phyloP scores from a whole-genome alignment of 2,797 vertebrate species.

The Tiaroga cobitis region DNA sequence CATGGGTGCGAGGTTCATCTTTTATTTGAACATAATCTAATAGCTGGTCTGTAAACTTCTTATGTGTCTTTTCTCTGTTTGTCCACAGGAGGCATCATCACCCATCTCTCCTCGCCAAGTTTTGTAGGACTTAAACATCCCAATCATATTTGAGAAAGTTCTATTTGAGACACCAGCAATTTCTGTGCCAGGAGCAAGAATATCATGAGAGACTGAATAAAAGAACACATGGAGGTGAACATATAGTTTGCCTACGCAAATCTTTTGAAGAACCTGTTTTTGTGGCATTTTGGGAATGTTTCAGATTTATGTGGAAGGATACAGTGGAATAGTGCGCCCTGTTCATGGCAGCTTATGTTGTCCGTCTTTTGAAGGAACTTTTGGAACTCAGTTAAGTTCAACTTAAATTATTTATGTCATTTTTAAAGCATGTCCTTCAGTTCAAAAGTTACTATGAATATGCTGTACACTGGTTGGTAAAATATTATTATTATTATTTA shows the following conservation, averaged over 20 bases:
- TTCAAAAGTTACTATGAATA: neutral
- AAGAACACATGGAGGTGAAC: neutral
- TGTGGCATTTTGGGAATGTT: neutral
- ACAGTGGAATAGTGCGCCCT: neutral
- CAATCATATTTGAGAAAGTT: neutral
- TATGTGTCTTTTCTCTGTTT: conserved; percentile 40
- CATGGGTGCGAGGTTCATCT: neutral
- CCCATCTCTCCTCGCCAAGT: conserved; percentile 37
- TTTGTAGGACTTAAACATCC: conserved; percentile 28
- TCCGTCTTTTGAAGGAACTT: neutral
- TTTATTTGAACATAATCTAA: neutral
- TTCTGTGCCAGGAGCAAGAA: neutral
- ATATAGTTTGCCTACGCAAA: neutral
- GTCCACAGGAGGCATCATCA: conserved; percentile 50
- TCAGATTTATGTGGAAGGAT: neutral
- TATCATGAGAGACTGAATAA: neutral
- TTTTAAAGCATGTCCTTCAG: neutral
- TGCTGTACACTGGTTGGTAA: neutral
- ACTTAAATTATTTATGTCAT: neutral
- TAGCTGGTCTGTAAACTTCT: conserved; percentile 16
- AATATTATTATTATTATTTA: neutral
- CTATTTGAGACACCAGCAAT: neutral
- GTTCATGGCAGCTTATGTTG: conserved; percentile 10
- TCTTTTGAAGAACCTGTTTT: neutral
- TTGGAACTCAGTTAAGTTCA: neutral